Evolutionary conservation across 2,888 invertebrate species (phyloP).

Genomic region (Salpingus planirostris): DNA sequence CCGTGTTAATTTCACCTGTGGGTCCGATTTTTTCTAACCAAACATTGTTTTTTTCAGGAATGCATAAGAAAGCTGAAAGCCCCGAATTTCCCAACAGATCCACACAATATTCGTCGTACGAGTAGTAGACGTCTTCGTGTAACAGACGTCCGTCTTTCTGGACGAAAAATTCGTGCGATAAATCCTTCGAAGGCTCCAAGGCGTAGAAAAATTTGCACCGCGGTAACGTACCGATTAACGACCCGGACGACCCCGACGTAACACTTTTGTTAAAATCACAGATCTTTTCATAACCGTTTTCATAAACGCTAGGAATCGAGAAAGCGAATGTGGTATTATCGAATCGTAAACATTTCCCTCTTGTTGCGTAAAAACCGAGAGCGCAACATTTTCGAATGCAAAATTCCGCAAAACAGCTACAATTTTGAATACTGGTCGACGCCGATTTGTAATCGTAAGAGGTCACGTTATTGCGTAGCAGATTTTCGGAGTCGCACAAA

Average conservation of each 20-base stretch:
- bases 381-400: conserved; percentile 10
- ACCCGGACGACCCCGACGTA: no score
- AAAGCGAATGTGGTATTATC: conserved; percentile 8
- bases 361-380: conserved; percentile 7
- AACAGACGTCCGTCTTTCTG: no score
- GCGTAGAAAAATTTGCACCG: no score
- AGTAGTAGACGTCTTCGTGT: no score
- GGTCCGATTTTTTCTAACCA: no score
- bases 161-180: no score
- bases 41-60: no score
- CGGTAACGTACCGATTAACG: no score
- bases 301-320: conserved; percentile 13
- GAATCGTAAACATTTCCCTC: conserved; percentile 5
- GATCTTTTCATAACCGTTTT: no score
- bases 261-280: no score
- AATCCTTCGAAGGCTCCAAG: no score
- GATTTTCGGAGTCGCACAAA: conserved; percentile 5
- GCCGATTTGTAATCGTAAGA: conserved; percentile 6
- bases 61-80: neutral
- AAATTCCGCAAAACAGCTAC: conserved; percentile 1
- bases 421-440: conserved; percentile 3
- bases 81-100: neutral
- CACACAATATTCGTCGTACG: neutral
- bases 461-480: conserved; percentile 5
- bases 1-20: no score